Percentiles rank a stretch among this genome's conserved stretches.
Evolutionary conservation across 2,888 invertebrate species (phyloP).

Genomic region (Pristionchus maxplancki): DNA sequence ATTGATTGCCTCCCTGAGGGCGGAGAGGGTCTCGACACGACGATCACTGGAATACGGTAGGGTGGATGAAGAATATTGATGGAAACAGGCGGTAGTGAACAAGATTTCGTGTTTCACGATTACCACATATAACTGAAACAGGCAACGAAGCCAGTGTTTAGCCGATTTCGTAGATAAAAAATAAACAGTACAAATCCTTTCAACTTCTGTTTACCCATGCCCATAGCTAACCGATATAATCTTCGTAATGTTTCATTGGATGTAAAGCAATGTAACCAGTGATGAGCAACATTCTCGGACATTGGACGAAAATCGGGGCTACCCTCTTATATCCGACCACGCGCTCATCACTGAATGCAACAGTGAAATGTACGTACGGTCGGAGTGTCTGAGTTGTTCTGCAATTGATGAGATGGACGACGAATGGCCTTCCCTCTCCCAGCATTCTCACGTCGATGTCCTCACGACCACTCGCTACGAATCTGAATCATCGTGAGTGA

Average conservation of each 20-base stretch:
- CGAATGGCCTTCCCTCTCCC: conserved; percentile 90
- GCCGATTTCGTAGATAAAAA: too few relatives aligned
- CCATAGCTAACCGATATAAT: neutral
- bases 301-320: too few relatives aligned
- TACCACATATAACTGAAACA: neutral
- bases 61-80: too few relatives aligned
- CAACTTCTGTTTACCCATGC: neutral
- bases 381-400: conserved; percentile 77
- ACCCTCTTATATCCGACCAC: too few relatives aligned
- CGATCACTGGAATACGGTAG: neutral
- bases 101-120: neutral
- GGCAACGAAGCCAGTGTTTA: too few relatives aligned
- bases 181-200: neutral
- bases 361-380: too few relatives aligned
- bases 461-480: conserved; percentile 49
- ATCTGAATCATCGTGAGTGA: neutral
- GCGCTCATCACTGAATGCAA: too few relatives aligned
- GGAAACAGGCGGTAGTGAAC: neutral
- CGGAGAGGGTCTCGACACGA: conserved; percentile 17
- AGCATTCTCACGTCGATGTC: conserved; percentile 97
- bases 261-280: too few relatives aligned
- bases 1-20: conserved; percentile 44
- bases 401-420: conserved; percentile 85
- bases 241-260: too few relatives aligned
- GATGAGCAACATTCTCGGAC: too few relatives aligned